A percentile compares a stretch with the other conserved stretches of the same genome.
These are phyloP conservation scores for Odontophorus gujanensis DNA, from an alignment of 2,113 vertebrate species.

Conservation along the genomic window DNA sequence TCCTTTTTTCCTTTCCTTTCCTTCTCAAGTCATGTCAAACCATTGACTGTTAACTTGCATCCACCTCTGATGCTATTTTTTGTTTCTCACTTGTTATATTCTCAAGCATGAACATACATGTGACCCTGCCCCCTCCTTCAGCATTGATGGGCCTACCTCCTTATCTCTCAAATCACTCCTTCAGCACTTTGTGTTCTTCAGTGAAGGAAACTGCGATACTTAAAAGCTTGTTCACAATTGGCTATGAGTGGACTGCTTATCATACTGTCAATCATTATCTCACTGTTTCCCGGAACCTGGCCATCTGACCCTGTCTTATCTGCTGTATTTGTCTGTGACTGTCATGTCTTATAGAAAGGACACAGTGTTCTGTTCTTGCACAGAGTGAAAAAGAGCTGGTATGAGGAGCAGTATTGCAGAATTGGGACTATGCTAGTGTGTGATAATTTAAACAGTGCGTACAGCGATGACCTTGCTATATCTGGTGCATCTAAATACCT, in stretches of 20 bases:
- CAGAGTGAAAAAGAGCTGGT: not conserved
- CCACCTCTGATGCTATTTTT: not conserved
- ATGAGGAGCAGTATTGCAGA: not conserved
- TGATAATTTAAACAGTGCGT: not conserved
- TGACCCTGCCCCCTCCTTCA: not conserved
- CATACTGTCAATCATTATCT: not conserved
- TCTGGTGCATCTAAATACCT: not conserved
- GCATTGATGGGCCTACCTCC: not conserved
- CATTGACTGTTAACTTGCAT: not conserved
- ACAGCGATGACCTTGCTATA: not conserved
- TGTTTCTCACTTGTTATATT: not conserved
- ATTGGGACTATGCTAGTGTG: not conserved
- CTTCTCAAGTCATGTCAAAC: not conserved
- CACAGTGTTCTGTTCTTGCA: not conserved
- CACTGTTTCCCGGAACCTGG: fast-evolving
- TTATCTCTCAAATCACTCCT: not conserved
- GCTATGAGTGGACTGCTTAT: not conserved
- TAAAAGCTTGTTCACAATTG: not conserved
- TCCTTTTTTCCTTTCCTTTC: not conserved
- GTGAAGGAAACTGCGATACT: not conserved
- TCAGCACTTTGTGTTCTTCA: not conserved
- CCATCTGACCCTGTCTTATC: not conserved
- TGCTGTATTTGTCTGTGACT: not conserved
- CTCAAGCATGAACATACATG: not conserved
- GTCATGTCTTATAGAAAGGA: not conserved